Base-by-base conservation (phyloP, 2,113 vertebrate species). In the Chlorodrepanis virens region DNA sequence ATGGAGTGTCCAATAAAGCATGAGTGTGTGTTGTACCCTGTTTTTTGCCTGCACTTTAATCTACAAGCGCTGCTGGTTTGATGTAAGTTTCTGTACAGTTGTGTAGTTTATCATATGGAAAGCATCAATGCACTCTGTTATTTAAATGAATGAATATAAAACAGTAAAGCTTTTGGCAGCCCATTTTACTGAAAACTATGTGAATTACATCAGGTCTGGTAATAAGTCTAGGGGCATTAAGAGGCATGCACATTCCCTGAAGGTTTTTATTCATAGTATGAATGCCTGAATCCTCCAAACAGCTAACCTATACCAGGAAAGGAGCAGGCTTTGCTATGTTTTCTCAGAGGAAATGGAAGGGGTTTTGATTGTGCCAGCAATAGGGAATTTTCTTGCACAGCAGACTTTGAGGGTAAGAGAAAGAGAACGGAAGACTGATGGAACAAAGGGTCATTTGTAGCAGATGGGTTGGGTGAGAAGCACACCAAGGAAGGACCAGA, bases 1-100 rank as follows among this genome's bases (percentile, higher is more conserved):
- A 61, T 40, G 9, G 12, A 37, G 16, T 22, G 20, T 61, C 35
- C 94, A 96, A 95, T 94, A 96, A 97, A 95, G 12, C 76, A 90
- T 76, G 14, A 65, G 54, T 78, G 39, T 80, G 56, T 78, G 42
- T 68, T 92, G 29, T 35, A 24, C 40, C 72, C 47, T 65, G 5
- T 8, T 87, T 71, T 81, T 81, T 61, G 47, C 50, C 54, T 80
- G 40, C 21, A 22, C 67, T 83, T 9, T 54, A 44, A 68, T 69
- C 29, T 31, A 56, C 24, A 13, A 6, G 31, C 33, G n/a, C 53
- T 50, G 54, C 70, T 72, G 68, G 13, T 28, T 63, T 74, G 75
- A 77, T 12, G 27, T 31, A 60, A 45, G 59, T 54, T 92, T 81
- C 21, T 60, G 16, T 49, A 42, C 18, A 49, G 16, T 2, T 64